phyloP scores from a whole-genome alignment of 2,888 invertebrate species.

The Xestobium rufovillosum region DNA sequence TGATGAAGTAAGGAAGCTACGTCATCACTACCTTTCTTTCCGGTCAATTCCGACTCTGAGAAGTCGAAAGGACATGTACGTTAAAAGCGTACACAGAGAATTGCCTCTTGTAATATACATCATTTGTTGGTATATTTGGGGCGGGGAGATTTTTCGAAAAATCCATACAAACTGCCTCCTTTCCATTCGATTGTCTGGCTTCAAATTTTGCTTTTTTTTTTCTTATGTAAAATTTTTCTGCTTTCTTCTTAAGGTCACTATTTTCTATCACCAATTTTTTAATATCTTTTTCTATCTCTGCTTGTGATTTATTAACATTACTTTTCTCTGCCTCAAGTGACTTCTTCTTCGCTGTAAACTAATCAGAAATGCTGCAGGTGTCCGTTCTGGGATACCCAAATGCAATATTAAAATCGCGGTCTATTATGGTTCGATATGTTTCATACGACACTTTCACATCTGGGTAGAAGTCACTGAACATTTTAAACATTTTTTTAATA shows the following conservation, averaged over 20 bases:
- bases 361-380: constrained; percentile 5
- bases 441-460: constrained; percentile 2
- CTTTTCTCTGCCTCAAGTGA: too few species aligned
- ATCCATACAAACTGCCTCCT: too few species aligned
- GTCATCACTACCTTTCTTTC: constrained; percentile 26
- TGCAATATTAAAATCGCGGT: constrained; percentile 2
- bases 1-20: constrained; percentile 25
- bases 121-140: constrained; percentile 29
- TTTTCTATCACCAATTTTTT: background rate
- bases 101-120: constrained; percentile 26
- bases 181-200: too few species aligned
- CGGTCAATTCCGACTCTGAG: constrained; percentile 23
- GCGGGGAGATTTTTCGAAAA: constrained; percentile 17
- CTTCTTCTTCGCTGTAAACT: too few species aligned
- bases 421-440: constrained; percentile 3
- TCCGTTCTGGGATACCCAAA: constrained; percentile 6
- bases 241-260: constrained; percentile 5
- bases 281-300: too few species aligned
- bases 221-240: constrained; percentile 7
- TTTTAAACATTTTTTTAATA: constrained; percentile 5
- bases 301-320: too few species aligned
- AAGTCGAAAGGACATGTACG: constrained; percentile 22
- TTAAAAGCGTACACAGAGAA: constrained; percentile 25
- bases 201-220: too few species aligned
- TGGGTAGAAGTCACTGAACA: constrained; percentile 6